These are phyloP conservation scores for Nautilus pompilius DNA, from an alignment of 1,140 invertebrate species.

Conservation along the genomic window DNA sequence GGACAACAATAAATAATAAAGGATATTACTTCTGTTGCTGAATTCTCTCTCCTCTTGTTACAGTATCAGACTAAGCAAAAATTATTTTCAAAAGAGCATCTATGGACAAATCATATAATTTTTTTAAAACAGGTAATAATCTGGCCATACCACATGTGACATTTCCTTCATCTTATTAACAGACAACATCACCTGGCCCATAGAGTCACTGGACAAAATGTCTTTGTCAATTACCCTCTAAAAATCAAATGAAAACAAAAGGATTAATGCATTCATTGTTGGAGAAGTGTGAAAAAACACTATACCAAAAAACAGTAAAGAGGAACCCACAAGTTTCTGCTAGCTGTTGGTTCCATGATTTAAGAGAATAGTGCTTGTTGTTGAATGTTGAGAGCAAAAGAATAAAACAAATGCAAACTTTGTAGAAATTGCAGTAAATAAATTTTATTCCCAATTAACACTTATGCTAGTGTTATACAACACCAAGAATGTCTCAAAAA, in stretches of 20 bases:
- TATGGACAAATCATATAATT: background rate
- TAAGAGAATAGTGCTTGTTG: background rate
- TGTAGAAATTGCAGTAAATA: background rate
- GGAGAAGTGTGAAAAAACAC: background rate
- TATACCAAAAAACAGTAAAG: background rate
- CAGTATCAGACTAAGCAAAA: background rate
- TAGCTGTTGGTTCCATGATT: background rate
- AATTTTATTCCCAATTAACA: no score
- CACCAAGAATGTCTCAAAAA: no score
- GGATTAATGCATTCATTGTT: background rate
- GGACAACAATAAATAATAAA: background rate
- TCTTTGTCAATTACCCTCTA: constrained; percentile 62
- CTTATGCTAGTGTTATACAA: no score
- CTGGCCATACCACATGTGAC: constrained; percentile 30
- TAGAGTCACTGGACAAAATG: constrained; percentile 61
- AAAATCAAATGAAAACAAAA: constrained; percentile 11
- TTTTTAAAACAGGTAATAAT: background rate
- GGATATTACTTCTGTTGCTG: no score
- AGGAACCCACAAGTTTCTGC: background rate
- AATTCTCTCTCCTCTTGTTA: background rate
- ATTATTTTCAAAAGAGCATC: background rate
- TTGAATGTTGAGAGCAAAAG: background rate
- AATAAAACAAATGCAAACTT: background rate
- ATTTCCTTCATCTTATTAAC: constrained; percentile 57
- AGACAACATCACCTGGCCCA: constrained; percentile 58